Evolutionary conservation across 2,113 vertebrate species (phyloP).

Genomic region (Suricata suricatta): DNA sequence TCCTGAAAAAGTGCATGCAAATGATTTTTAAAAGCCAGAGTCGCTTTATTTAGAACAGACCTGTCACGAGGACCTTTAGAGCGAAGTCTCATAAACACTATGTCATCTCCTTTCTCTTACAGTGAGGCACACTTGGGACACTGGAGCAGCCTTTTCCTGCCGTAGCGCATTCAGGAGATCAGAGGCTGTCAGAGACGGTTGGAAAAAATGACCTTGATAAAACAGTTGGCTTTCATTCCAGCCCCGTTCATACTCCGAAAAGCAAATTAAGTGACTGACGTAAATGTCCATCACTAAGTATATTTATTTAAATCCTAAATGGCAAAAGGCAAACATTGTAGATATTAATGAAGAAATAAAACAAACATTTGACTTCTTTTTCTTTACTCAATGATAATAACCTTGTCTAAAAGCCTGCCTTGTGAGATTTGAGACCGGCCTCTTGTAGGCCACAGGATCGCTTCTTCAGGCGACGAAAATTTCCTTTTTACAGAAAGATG

Average conservation of each 20-base stretch:
- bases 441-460: not conserved
- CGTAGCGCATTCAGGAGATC: not conserved
- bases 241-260: not conserved
- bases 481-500: not conserved
- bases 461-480: not conserved
- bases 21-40: not conserved
- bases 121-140: not conserved
- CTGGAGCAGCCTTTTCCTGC: not conserved
- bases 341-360: slow-evolving; percentile 52
- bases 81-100: not conserved
- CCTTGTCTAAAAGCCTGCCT: not conserved
- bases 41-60: not conserved
- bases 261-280: slow-evolving; percentile 43
- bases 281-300: slow-evolving; percentile 33
- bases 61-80: not conserved
- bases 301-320: slow-evolving; percentile 57
- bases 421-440: not conserved
- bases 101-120: not conserved
- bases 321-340: slow-evolving; percentile 50
- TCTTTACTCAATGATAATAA: slow-evolving; percentile 28
- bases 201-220: not conserved
- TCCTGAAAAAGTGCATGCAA: not conserved
- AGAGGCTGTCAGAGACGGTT: not conserved
- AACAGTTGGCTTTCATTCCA: not conserved
- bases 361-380: slow-evolving; percentile 39